These are phyloP conservation scores for Champsocephalus gunnari DNA, from an alignment of 2,797 vertebrate species.

Conservation along the genomic window DNA sequence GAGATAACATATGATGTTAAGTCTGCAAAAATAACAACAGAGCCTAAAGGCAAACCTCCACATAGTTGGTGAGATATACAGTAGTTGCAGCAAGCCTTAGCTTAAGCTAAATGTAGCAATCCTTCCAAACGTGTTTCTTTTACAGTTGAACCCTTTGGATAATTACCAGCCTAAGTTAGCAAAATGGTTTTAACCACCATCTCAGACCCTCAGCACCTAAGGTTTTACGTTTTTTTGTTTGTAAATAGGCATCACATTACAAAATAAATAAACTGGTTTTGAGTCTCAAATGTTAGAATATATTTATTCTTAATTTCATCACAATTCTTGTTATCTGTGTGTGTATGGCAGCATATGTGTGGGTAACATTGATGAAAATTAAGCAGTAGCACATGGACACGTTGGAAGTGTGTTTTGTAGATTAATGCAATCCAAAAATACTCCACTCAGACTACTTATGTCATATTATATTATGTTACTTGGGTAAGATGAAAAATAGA, in stretches of 20 bases:
- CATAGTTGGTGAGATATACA: background rate
- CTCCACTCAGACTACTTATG: background rate
- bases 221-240: background rate
- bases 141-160: background rate
- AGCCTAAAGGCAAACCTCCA: too few relatives aligned
- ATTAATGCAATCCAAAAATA: background rate
- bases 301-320: too few relatives aligned
- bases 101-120: rapidly evolving
- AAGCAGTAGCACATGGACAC: background rate
- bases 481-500: background rate
- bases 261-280: too few relatives aligned
- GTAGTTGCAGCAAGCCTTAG: background rate
- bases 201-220: background rate
- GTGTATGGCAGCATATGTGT: background rate
- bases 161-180: background rate
- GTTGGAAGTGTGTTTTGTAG: background rate
- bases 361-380: background rate
- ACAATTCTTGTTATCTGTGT: background rate
- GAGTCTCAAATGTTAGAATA: too few relatives aligned
- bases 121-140: background rate
- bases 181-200: background rate
- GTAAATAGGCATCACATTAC: too few relatives aligned
- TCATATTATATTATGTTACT: background rate
- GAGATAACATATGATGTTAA: background rate
- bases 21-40: background rate